Evolutionary conservation across 37 sponge, comb jelly and placozoan species (phyloP), one percentile per base, ranked within the genome.

Genomic region (Haliclona indistincta): DNA sequence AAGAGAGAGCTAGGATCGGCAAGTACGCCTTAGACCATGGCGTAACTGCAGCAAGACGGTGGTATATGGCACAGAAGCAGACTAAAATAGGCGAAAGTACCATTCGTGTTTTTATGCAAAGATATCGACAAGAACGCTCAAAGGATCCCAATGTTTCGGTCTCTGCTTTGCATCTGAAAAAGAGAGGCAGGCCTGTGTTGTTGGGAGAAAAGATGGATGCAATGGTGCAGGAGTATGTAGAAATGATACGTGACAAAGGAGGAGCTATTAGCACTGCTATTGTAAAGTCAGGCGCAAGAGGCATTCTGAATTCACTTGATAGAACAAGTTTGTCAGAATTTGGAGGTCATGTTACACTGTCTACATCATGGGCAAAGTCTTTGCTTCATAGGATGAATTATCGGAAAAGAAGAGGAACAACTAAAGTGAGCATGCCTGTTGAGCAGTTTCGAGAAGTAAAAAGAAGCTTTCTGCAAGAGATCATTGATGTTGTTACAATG

Each of bases 391-490:
- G 75, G 40, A 67, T 82, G 68, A 54, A 54, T 56, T 83, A 64
- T 45, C 68, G 68, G 43, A 83, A 83, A 61, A 75, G 84, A 43
- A 83, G 77, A 55, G 76, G 77, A 32, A 62, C 77, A 36, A 62
- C 77, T 53, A 58, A 58, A n/a, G n/a, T n/a, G n/a, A n/a, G n/a
- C n/a, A n/a, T n/a, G n/a, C n/a, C n/a, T n/a, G n/a, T n/a, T n/a
- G n/a, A n/a, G n/a, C n/a, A n/a, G n/a, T n/a, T n/a, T n/a, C n/a
- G n/a, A n/a, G n/a, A n/a, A n/a, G n/a, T n/a, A n/a, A n/a, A n/a
- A n/a, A n/a, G n/a, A n/a, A n/a, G n/a, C n/a, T n/a, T n/a, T n/a
- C n/a, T n/a, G n/a, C n/a, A n/a, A n/a, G n/a, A n/a, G n/a, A n/a
- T n/a, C n/a, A n/a, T n/a, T n/a, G n/a, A n/a, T n/a, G n/a, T n/a